These are phyloP conservation scores for Tipula unca DNA, from an alignment of 2,888 invertebrate genomes.

Conservation along the genomic window DNA sequence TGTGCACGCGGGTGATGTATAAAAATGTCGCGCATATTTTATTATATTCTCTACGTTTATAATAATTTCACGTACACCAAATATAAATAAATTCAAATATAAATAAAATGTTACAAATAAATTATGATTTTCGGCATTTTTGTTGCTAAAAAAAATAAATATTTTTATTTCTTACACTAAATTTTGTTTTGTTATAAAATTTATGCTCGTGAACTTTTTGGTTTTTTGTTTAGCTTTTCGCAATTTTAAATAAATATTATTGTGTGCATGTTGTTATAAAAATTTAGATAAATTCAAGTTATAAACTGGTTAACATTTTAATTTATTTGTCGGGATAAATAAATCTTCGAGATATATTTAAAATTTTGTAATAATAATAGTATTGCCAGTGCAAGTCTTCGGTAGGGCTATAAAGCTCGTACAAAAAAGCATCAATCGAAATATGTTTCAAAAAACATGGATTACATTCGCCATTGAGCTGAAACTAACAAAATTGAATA, in stretches of 20 bases:
- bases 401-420: too few species aligned
- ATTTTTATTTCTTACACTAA: background rate
- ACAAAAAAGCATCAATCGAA: too few species aligned
- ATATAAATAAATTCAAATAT: background rate
- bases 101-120: background rate
- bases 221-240: background rate
- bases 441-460: too few species aligned
- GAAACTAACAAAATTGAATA: too few species aligned
- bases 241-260: background rate
- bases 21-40: background rate
- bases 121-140: background rate
- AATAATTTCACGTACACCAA: background rate
- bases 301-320: background rate
- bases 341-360: too few species aligned
- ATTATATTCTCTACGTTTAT: background rate
- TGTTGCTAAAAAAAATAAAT: background rate
- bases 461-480: too few species aligned
- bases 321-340: too few species aligned
- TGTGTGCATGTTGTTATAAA: background rate
- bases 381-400: too few species aligned
- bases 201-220: background rate
- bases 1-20: background rate
- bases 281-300: background rate
- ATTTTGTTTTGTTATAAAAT: background rate
- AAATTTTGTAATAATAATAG: too few species aligned